Evolutionary conservation across 2,797 vertebrate genomes (phyloP).

Genomic region (Euthynnus affinis): DNA sequence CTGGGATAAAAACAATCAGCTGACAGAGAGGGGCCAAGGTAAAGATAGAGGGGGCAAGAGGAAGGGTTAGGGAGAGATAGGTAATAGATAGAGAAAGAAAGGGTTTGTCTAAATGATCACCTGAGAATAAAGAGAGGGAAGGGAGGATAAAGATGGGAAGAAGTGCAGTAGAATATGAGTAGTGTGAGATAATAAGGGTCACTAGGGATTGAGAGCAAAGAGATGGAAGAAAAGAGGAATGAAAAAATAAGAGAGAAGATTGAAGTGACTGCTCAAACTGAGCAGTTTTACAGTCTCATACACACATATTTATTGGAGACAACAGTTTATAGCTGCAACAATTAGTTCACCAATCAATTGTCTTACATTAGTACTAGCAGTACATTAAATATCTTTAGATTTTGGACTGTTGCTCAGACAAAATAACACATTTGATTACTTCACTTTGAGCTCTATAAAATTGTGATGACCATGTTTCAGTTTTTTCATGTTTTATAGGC

Average conservation of each 20-base stretch:
- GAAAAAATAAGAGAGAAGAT: not conserved
- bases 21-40: slow-evolving; percentile 30
- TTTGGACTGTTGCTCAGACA: not conserved
- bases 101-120: slow-evolving; percentile 8
- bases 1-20: slow-evolving; percentile 40
- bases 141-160: not conserved
- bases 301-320: not conserved
- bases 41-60: slow-evolving; percentile 14
- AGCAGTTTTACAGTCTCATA: not conserved
- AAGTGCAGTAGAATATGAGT: not conserved
- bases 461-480: too few species aligned
- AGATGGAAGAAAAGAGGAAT: not conserved
- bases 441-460: too few species aligned
- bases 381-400: not conserved
- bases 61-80: not conserved
- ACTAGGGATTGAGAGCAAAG: not conserved
- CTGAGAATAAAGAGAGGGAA: not conserved
- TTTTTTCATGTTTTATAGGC: too few species aligned
- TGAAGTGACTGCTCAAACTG: not conserved
- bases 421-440: not conserved
- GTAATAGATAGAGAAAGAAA: not conserved
- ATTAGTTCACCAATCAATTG: not conserved
- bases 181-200: not conserved
- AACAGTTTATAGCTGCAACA: not conserved
- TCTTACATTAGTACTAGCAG: not conserved